phyloP scores from a whole-genome alignment of 2,113 vertebrate species.

The Istiophorus platypterus region DNA sequence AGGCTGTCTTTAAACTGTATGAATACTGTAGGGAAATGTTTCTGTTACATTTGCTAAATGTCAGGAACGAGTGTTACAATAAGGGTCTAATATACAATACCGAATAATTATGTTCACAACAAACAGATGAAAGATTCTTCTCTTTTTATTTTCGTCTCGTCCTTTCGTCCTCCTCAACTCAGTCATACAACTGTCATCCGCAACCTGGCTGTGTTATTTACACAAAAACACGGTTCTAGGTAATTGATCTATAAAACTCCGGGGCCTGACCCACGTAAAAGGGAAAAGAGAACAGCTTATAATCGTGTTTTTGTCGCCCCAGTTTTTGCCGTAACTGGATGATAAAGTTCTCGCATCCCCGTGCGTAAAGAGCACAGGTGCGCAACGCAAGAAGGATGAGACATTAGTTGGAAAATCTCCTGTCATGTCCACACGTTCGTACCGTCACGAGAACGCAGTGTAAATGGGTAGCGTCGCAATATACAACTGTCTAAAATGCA shows the following conservation, averaged over 20 bases:
- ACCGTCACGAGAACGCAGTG: background rate
- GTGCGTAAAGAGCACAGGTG: constrained; percentile 39
- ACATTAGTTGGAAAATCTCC: background rate
- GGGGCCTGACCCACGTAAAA: background rate
- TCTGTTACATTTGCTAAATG: background rate
- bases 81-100: background rate
- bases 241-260: background rate
- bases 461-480: background rate
- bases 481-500: background rate
- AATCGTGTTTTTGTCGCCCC: background rate
- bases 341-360: background rate
- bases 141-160: background rate
- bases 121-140: background rate
- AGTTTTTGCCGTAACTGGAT: background rate
- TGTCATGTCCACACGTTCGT: background rate
- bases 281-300: background rate
- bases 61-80: background rate
- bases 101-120: background rate
- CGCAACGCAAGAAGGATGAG: background rate
- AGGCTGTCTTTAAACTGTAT: background rate
- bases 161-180: background rate
- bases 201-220: background rate
- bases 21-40: background rate
- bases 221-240: background rate
- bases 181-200: background rate